These are phyloP conservation scores for Diadophis punctatus DNA, from an alignment of 2,113 vertebrate species.

Conservation along the genomic window DNA sequence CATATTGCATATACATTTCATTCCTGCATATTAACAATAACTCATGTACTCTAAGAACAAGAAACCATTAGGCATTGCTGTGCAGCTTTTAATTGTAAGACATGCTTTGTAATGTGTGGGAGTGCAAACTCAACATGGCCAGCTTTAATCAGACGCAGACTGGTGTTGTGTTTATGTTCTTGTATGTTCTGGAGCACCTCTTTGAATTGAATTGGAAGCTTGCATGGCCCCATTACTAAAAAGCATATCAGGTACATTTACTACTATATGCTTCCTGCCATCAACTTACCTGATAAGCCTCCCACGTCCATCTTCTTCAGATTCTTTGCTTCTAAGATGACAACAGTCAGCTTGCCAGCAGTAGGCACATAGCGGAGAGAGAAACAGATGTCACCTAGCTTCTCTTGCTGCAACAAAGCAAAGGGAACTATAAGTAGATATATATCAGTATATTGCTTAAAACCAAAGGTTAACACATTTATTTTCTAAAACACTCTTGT, in stretches of 20 bases:
- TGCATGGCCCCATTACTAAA: neutral
- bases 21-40: slow-evolving; percentile 29
- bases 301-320: slow-evolving; percentile 99
- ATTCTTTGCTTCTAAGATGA: slow-evolving; percentile 96
- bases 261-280: slow-evolving; percentile 30
- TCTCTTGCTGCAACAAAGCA: slow-evolving; percentile 88
- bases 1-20: slow-evolving; percentile 1
- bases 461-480: neutral
- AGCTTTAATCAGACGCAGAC: neutral
- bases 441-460: neutral
- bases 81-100: neutral
- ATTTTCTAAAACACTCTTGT: neutral
- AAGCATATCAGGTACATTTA: slow-evolving; percentile 21
- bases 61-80: neutral
- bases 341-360: slow-evolving; percentile 95
- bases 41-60: slow-evolving; percentile 17
- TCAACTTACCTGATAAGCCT: slow-evolving; percentile 87
- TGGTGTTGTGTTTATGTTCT: neutral
- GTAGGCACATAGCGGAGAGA: slow-evolving; percentile 97
- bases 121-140: neutral
- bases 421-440: slow-evolving; percentile 6
- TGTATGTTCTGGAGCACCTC: neutral
- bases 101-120: neutral
- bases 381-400: slow-evolving; percentile 97
- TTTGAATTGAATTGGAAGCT: neutral